Base-by-base conservation (phyloP, 2,888 invertebrate genomes). In the Callyntrura sp. region DNA sequence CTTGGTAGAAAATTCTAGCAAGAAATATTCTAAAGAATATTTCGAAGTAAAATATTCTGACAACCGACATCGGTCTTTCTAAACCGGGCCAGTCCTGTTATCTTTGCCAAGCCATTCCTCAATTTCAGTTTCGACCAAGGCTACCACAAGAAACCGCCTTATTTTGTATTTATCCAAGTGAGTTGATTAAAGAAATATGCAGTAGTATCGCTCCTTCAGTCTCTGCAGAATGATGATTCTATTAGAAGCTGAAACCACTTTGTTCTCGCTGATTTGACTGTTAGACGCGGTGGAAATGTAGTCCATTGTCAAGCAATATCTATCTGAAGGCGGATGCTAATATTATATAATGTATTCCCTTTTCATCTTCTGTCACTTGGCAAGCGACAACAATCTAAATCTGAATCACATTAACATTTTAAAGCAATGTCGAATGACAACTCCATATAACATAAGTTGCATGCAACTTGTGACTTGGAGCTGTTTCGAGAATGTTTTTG, bases 281-380 rank as follows among this genome's bases (percentile, higher is more conserved):
- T n/a, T n/a, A n/a, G n/a, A 14, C 11, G n/a, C n/a, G 57, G 17
- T n/a, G 57, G 57, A 17, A 35, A 14, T 51, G 51, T 51, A 51
- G 51, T 51, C 51, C 11, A 51, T 35, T 35, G 35, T 35, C 35
- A 35, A 35, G 35, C 35, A 35, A 35, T 6, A 35, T 35, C 35
- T 35, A 35, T 35, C 35, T 6, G 35, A 35, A 35, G 2, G 35
- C 35, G 35, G 35, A 35, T 35, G 35, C 35, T 35, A 35, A 35
- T 35, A 35, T 4, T 35, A 35, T 35, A 35, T 35, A 23, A 62
- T 23, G 23, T 11, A 48, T 73, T 73, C 48, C 9, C 23, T 48
- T 55, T 76, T 55, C 51, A 51, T 55, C 55, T 76, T 76, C 55
- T 76, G 76, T 76, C 76, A 76, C 51, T 76, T 76, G 76, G 76